Base-by-base conservation (phyloP, 2,797 vertebrate species). In the Poeciliopsis presidionis region DNA sequence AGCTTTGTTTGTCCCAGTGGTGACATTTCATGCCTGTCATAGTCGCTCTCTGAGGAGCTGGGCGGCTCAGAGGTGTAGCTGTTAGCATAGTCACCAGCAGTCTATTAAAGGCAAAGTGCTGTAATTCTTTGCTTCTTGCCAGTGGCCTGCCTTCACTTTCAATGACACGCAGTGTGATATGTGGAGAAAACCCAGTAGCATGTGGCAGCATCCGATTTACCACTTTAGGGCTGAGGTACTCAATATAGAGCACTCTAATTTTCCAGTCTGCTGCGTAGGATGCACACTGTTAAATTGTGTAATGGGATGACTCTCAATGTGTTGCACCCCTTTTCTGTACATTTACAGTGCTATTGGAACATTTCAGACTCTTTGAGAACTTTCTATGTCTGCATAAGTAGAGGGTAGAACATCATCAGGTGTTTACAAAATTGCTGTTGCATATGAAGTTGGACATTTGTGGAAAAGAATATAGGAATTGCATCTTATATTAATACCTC, bases 91-190 rank as follows among this genome's bases (percentile, higher is more conserved):
- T 89, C 91, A 84, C 88, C 88, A 74, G 83, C 83, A 22, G 91
- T 91, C 91, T 90, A 91, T 94, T 92, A 94, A 92, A 92, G 89
- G 85, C 85, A 89, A 86, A 88, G 81, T 78, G 86, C 89, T 76
- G 89, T 92, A 92, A 90, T 90, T 93, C 93, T 87, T 83, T 77
- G 80, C 86, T 88, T 89, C 86, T 86, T 79, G 90, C 85, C 74
- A 61, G 82, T 83, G 84, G 84, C 86, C 77, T 84, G 88, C 88
- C 90, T 93, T 92, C 92, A 85, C 91, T 88, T 90, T 79, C 90
- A 89, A 91, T 92, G 92, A 90, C 88, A 91, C 79, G 87, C 91
- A 84, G 87, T 3, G 82, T 90, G 89, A 92, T 90, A 91, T 88
- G 88, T 89, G 89, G 81, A 87, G 88, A 87, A 89, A 89, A 86